phyloP scores from a whole-genome alignment of 2,797 vertebrate genomes.

The Heliangelus exortis region DNA sequence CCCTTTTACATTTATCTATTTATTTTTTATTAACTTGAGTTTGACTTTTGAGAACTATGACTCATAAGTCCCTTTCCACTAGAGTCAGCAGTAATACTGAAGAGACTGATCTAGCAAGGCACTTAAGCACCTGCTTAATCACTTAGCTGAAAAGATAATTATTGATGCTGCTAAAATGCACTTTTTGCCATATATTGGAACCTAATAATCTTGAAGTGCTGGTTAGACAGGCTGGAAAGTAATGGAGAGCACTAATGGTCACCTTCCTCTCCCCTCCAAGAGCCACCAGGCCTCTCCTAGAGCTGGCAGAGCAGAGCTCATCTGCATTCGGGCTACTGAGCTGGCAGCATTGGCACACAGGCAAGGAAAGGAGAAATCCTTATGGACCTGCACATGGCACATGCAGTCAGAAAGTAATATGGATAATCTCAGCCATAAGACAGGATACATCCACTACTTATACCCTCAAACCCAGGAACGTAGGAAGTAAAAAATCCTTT shows the following conservation, averaged over 20 bases:
- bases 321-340: not conserved
- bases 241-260: not conserved
- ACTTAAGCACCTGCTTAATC: not conserved
- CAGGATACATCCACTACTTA: not conserved
- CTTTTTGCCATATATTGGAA: not conserved
- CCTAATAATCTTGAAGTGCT: not conserved
- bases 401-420: not conserved
- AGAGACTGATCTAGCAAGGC: not conserved
- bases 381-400: not conserved
- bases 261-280: not conserved
- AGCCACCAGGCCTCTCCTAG: no score
- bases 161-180: not conserved
- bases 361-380: not conserved
- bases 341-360: rapidly evolving
- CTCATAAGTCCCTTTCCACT: not conserved
- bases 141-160: not conserved
- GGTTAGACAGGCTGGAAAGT: not conserved
- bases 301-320: not conserved
- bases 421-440: no score
- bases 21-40: not conserved
- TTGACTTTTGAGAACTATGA: not conserved
- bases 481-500: not conserved
- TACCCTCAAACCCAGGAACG: not conserved
- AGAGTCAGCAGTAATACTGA: not conserved
- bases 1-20: not conserved